Evolutionary conservation across 2,888 invertebrate genomes (phyloP), one percentile per base, ranked within the genome.

Genomic region (Raillietiella orientalis): DNA sequence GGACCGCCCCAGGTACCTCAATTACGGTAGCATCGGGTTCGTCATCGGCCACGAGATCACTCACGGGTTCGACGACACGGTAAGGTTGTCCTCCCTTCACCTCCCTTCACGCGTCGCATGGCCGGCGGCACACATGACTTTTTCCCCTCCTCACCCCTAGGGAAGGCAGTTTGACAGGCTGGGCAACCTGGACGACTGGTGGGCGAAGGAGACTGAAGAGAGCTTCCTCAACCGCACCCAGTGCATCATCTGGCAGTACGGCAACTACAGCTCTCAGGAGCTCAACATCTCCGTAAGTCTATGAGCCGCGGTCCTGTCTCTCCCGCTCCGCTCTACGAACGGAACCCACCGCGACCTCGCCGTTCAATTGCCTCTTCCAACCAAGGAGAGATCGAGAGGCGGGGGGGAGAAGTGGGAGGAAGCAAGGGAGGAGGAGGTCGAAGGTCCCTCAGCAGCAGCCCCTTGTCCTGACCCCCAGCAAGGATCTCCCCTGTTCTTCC

Each of bases 11-110:
- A 63, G 64, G 34, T 84, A 77, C 44, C 69, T 79, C 69, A 79
- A 79, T 45, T 79, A 71, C 37, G 77, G 75, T 12, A 71, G 72
- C 3, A 77, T 82, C 33, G 79, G 79, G 3, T 74, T 70, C 39
- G 71, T 79, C 3, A 77, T 79, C 38, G 77, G 77, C 1, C 79
- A 79, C 41, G 79, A 79, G 52, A 75, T 82, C 26, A 77, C 75
- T 0, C 79, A 79, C 41, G 39, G 39, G 10, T 40, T 40, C 26
- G 41, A 41, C 33, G 40, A 41, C 29, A 33, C 34, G 31, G 33
- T 33, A 30, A 3, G 14, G 5, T 11, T 16, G 3, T 6, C 16
- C 16, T 19, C n/a, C 14, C 21, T 24, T 13, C 21, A 12, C 26
- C 21, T 22, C 13, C 12, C 21, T 24, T n/a, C n/a, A n/a, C n/a